Percentiles rank a stretch among this genome's conserved stretches.
phyloP scores from a whole-genome alignment of 2,888 invertebrate genomes.

The Tinea pellionella region DNA sequence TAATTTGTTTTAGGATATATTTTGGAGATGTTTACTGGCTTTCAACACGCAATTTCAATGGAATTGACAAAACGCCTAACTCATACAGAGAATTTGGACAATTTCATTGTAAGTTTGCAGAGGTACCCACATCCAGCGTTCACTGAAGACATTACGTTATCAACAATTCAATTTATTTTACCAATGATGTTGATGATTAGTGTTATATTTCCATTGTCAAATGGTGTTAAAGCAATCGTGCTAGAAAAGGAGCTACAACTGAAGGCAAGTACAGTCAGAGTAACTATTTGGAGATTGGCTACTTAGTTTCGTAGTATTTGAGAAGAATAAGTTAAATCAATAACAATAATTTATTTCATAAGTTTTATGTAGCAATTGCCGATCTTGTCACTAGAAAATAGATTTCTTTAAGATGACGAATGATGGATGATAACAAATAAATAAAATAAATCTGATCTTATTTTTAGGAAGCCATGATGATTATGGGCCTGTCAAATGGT shows the following conservation, averaged over 20 bases:
- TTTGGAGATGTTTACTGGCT: conserved; percentile 51
- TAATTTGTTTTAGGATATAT: conserved; percentile 47
- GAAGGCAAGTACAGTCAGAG: conserved; percentile 62
- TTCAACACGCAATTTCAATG: conserved; percentile 48
- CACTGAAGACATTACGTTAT: conserved; percentile 73
- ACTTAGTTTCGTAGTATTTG: too few species aligned
- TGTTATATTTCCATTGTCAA: conserved; percentile 83
- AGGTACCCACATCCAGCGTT: conserved; percentile 82
- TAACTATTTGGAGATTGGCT: background rate
- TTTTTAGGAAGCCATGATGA: conserved; percentile 88
- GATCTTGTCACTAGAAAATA: too few species aligned
- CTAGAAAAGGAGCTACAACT: conserved; percentile 81
- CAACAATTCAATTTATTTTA: conserved; percentile 74
- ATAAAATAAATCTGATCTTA: too few species aligned
- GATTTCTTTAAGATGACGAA: too few species aligned
- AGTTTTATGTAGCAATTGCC: too few species aligned
- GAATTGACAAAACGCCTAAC: conserved; percentile 41
- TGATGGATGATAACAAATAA: too few species aligned
- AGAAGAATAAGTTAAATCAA: too few species aligned
- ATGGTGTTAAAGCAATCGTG: conserved; percentile 78
- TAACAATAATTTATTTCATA: too few species aligned
- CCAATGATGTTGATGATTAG: conserved; percentile 84
- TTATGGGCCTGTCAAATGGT: conserved; percentile 88
- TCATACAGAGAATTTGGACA: conserved; percentile 26
- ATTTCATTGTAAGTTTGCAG: conserved; percentile 56